Percentiles rank a stretch among this genome's conserved stretches.
Evolutionary conservation across 2,888 invertebrate species (phyloP).

Genomic region (Venusia cambrica): DNA sequence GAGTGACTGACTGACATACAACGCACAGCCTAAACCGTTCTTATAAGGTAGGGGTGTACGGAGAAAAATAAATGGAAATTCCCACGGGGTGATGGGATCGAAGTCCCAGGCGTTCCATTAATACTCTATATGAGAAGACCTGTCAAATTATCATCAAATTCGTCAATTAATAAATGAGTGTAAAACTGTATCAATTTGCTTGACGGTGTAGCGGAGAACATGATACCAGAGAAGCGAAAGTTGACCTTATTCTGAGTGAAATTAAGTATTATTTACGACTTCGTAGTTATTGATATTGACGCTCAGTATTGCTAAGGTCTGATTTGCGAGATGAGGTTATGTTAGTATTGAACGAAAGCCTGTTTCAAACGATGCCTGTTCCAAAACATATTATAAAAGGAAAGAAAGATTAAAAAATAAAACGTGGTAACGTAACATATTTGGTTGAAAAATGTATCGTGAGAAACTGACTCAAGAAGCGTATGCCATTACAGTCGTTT

Average conservation of each 20-base stretch:
- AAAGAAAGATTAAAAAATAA: slow-evolving; percentile 1
- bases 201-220: slow-evolving; percentile 21
- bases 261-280: slow-evolving; percentile 36
- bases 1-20: no score
- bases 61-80: no score
- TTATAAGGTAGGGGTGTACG: no score
- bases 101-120: no score
- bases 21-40: no score
- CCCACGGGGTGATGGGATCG: no score
- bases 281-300: slow-evolving; percentile 36
- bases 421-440: slow-evolving; percentile 6
- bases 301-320: slow-evolving; percentile 38
- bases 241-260: slow-evolving; percentile 40
- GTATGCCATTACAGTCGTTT: slow-evolving; percentile 24
- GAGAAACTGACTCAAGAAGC: slow-evolving; percentile 13
- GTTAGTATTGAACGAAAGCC: slow-evolving; percentile 12
- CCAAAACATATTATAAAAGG: background rate
- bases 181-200: slow-evolving; percentile 5
- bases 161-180: background rate
- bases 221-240: slow-evolving; percentile 32
- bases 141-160: no score
- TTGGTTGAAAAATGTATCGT: slow-evolving; percentile 8
- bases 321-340: slow-evolving; percentile 30
- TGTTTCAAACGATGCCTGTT: slow-evolving; percentile 18
- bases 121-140: no score